These are phyloP conservation scores for Staurois parvus DNA, from an alignment of 2,797 vertebrate species.

Conservation along the genomic window DNA sequence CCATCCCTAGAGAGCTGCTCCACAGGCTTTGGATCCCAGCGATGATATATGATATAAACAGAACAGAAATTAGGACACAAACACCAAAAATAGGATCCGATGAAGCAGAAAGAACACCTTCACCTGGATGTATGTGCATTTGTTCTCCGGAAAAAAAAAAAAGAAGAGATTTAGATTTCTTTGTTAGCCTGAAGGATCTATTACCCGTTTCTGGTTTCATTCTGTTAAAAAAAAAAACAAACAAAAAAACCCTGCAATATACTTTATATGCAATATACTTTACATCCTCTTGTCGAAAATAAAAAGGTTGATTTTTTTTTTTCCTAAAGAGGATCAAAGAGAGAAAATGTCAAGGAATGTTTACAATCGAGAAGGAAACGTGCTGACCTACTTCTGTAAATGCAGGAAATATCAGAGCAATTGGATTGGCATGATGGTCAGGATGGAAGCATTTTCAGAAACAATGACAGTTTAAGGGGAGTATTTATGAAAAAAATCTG, in stretches of 20 bases:
- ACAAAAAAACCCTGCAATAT: background rate
- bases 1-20: constrained; percentile 5
- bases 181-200: background rate
- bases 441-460: too few species aligned
- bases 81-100: background rate
- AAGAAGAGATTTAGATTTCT: background rate
- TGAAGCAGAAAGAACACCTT: constrained; percentile 9
- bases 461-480: too few species aligned
- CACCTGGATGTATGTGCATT: background rate
- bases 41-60: constrained; percentile 26
- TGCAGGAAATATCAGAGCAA: too few species aligned
- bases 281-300: background rate
- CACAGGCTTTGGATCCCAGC: background rate
- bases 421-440: too few species aligned
- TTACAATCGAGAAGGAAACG: too few species aligned
- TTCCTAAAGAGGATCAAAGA: background rate
- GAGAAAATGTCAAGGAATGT: background rate
- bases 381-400: too few species aligned
- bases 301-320: background rate
- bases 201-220: background rate
- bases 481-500: too few species aligned
- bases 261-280: background rate
- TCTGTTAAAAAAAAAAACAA: too few species aligned
- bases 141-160: background rate
- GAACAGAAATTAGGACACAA: constrained; percentile 17